Percentiles rank a stretch among this genome's conserved stretches.
phyloP scores from a whole-genome alignment of 2,113 vertebrate species.

The Meles meles region DNA sequence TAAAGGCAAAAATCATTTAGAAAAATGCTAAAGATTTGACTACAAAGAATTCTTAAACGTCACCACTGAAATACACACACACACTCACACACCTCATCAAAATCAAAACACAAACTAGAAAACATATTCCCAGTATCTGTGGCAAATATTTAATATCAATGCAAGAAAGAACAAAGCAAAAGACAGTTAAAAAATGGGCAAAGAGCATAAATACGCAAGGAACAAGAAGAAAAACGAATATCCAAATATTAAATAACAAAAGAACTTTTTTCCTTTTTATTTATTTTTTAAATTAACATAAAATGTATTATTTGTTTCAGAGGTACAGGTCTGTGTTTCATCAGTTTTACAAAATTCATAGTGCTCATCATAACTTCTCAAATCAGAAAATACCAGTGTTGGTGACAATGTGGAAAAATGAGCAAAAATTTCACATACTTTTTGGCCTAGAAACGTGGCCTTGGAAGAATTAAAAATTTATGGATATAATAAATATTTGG shows the following conservation, averaged over 20 bases:
- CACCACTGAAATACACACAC: neutral
- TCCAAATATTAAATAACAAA: neutral
- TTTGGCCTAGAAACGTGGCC: neutral
- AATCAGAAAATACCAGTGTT: neutral
- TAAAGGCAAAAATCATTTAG: neutral
- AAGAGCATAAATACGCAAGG: neutral
- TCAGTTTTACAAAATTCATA: too few relatives aligned
- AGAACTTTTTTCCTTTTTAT: neutral
- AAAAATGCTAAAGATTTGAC: neutral
- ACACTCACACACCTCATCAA: neutral
- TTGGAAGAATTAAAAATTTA: neutral
- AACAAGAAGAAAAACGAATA: neutral
- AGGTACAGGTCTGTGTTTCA: too few relatives aligned
- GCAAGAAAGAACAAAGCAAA: neutral
- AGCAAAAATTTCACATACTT: neutral
- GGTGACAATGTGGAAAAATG: neutral
- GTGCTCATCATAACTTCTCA: neutral
- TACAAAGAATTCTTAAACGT: neutral
- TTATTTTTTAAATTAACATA: too few relatives aligned
- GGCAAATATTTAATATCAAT: neutral
- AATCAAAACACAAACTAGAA: neutral
- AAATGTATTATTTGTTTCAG: too few relatives aligned
- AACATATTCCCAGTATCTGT: neutral
- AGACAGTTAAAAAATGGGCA: neutral
- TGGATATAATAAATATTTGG: neutral